Base-by-base conservation (phyloP, 2,888 invertebrate genomes). In the Dicyrtoma fusca region DNA sequence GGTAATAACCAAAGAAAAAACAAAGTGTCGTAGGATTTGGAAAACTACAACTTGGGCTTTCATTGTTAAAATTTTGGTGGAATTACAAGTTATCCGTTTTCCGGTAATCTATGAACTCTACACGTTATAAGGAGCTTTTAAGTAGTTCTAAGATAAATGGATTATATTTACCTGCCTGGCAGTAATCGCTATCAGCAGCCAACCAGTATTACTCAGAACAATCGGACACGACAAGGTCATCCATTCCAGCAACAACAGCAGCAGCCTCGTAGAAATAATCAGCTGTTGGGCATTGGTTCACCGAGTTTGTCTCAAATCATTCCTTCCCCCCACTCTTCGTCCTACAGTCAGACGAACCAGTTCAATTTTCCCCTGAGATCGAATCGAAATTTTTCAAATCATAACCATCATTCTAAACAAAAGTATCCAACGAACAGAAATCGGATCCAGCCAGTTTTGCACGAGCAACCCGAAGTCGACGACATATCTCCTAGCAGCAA, bases 301-400 rank as follows among this genome's bases (percentile, higher is more conserved):
- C 34, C 34, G 34, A 34, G 3, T 5, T 34, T 34, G 34, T 34
- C 34, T 34, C 34, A 34, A 34, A 34, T 34, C 34, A 34, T 34
- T 34, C 34, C 34, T 34, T 8, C 8, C 8, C 34, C 34, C 4
- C 34, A 3, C 3, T 34, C 34, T 34, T 3, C 34, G 8, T 34
- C 34, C 4, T 34, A 34, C 34, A 34, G 34, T 34, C 49, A 49
- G 11, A 11, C 14, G 8, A 66, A 66, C 19, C 66, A 53, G 11
- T 66, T 66, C 19, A 66, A 66, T 42, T 66, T 66, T 26, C 66
- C 66, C 14, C 13, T 66, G 19, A 26, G 66, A 19, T 66, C 66
- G 17, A 42, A n/a, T 19, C 26, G 66, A 2, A 49, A 14, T 47
- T 65, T 49, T 23, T 21, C 51, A 65, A 23, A 25, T 49, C 26